Base-by-base conservation (phyloP, 2,113 vertebrate genomes). In the Cygnus atratus region DNA sequence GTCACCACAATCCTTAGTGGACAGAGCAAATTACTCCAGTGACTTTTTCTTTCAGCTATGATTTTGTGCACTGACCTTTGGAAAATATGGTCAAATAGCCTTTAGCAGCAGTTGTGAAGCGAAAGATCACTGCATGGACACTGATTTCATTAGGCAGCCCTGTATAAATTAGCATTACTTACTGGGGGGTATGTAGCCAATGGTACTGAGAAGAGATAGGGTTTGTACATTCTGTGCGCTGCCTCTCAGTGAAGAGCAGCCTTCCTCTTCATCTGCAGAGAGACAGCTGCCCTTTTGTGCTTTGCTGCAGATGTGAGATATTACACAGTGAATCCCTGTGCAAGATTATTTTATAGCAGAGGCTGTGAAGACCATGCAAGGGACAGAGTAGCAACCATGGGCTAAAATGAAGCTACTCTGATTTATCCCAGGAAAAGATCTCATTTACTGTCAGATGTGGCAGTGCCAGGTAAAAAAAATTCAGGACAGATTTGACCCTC, bases 81-180 rank as follows among this genome's bases (percentile, higher is more conserved):
- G 33, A 71, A 90, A 87, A 48, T 20, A 31, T 77, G 89, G 75
- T 87, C 90, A 93, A 95, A 95, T 74, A 96, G 81, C 92, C 77
- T 80, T 91, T 76, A 87, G 76, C 87, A 91, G 87, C 28, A 59
- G 52, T 52, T 83, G 61, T 89, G 92, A 96, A 91, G 84, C 19
- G 19, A 26, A 91, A 76, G 88, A 93, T 88, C 82, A 84, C 58
- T 78, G 33, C 82, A 91, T 21, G 81, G 52, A 74, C 68, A 70
- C 59, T 77, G 55, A 84, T 91, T 96, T 94, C 87, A 88, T 93
- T 62, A 94, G 71, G 63, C 63, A 92, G 50, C 48, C 77, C 33
- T 87, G 71, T 55, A 93, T 80, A 95, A 94, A 96, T 95, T 92
- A 96, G 58, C 68, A 84, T 84, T 94, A 59, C 31, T 91, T 90